A percentile compares a stretch with the other conserved stretches of the same genome.
phyloP scores from a whole-genome alignment of 2,888 invertebrate species.

The Polyommatus icarus region DNA sequence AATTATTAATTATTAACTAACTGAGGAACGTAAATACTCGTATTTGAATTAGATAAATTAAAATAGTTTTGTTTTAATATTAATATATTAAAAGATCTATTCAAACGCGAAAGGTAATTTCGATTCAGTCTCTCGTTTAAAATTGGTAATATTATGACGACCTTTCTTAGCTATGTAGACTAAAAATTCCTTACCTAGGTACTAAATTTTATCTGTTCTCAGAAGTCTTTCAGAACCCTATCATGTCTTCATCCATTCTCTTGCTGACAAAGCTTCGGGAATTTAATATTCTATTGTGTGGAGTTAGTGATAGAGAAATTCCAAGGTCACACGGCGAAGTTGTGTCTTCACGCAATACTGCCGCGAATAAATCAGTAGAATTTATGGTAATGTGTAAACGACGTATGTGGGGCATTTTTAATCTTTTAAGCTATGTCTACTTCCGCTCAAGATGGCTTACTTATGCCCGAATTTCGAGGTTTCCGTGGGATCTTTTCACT shows the following conservation, averaged over 20 bases:
- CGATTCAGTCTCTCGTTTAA: not conserved
- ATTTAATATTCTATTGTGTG: slow-evolving; percentile 18
- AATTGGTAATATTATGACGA: not conserved
- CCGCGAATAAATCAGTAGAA: not conserved
- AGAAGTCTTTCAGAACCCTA: not conserved
- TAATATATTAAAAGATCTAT: no score
- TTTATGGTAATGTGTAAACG: not conserved
- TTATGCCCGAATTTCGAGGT: no score
- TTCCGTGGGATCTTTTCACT: no score
- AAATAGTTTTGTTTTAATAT: no score
- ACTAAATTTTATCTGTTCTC: not conserved
- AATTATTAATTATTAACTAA: no score
- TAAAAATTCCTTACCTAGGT: not conserved
- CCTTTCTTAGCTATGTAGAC: not conserved
- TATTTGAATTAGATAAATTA: not conserved
- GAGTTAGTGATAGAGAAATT: not conserved
- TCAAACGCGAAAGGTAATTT: no score
- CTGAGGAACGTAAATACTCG: no score
- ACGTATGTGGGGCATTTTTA: not conserved
- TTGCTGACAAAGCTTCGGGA: not conserved
- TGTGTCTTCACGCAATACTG: not conserved
- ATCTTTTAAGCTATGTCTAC: not conserved
- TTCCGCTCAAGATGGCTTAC: not conserved
- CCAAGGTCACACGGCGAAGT: not conserved
- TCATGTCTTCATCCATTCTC: not conserved